Percentiles rank a stretch among this genome's conserved stretches.
Evolutionary conservation across 2,888 invertebrate species (phyloP).

Genomic region (Crocallis elinguaria): DNA sequence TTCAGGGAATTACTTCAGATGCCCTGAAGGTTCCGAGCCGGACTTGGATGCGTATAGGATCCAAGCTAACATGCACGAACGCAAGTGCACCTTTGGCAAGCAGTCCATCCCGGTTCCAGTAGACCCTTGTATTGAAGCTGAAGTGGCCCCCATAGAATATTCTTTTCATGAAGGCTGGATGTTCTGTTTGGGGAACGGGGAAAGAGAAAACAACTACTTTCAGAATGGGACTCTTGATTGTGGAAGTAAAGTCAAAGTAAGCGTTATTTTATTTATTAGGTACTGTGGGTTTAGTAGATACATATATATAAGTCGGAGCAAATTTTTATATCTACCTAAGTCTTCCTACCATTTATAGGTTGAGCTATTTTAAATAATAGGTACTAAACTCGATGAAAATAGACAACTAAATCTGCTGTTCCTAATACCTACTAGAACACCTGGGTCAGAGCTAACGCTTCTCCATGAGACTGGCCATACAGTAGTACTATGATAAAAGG

Average conservation of each 20-base stretch:
- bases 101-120: conserved; percentile 60
- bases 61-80: conserved; percentile 76
- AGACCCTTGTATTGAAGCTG: conserved; percentile 79
- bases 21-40: conserved; percentile 73
- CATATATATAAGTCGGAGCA: too few relatives aligned
- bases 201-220: conserved; percentile 76
- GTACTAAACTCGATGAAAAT: too few relatives aligned
- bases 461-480: too few relatives aligned
- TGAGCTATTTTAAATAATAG: too few relatives aligned
- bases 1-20: conserved; percentile 71
- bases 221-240: conserved; percentile 78
- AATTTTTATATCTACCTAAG: too few relatives aligned
- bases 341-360: too few relatives aligned
- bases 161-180: conserved; percentile 80
- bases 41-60: conserved; percentile 71
- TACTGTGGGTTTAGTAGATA: too few relatives aligned
- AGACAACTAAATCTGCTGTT: too few relatives aligned
- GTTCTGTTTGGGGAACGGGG: conserved; percentile 78
- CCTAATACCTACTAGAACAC: too few relatives aligned
- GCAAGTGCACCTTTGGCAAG: conserved; percentile 70
- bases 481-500: too few relatives aligned
- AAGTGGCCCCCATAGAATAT: conserved; percentile 75
- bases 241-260: conserved; percentile 75
- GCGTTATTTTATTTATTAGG: background rate
- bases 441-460: too few relatives aligned